Base-by-base conservation (phyloP, 2,113 vertebrate species). In the Bos indicus region DNA sequence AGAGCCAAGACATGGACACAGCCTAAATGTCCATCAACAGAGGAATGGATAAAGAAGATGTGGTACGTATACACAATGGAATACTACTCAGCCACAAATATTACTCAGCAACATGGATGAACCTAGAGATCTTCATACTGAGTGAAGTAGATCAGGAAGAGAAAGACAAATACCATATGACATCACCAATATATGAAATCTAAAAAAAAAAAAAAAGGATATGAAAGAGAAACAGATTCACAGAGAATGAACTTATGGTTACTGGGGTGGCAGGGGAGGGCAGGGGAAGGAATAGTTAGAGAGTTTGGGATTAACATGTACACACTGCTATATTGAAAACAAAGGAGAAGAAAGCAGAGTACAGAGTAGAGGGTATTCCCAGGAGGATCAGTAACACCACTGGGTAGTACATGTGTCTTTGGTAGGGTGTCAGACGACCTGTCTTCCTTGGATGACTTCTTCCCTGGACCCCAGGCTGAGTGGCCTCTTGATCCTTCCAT, bases 401-500 rank as follows among this genome's bases (percentile, higher is more conserved):
- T 28, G 15, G 26, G 16, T 19, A 14, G 71, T 17, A 16, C 7
- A 10, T 0, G 26, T 25, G 16, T 48, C 85, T 64, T 81, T 96
- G 33, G 6, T 60, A 17, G 48, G 57, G 52, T 64, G 60, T 54
- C 52, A 8, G 48, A 74, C 1, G 40, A 11, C 19, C 7, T 15
- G 12, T 80, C 54, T 59, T 28, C 40, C 13, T 28, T 30, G 9
- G 3, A 11, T 71, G 25, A 19, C 19, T 54, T 67, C 25, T 94
- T 25, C 17, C 28, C 59, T 43, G 43, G 30, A 4, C 28, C 48
- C 25, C 21, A 64, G 81, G 28, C 33, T 46, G 4, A 6, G 19
- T 89, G 30, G 36, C 11, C 56, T 94, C 59, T 56, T 40, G 56
- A 97, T 51, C 12, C 28, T 93, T 93, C 30, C 17, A 14, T 43